Evolutionary conservation across 2,797 vertebrate genomes (phyloP).

Genomic region (Poecile montanus): DNA sequence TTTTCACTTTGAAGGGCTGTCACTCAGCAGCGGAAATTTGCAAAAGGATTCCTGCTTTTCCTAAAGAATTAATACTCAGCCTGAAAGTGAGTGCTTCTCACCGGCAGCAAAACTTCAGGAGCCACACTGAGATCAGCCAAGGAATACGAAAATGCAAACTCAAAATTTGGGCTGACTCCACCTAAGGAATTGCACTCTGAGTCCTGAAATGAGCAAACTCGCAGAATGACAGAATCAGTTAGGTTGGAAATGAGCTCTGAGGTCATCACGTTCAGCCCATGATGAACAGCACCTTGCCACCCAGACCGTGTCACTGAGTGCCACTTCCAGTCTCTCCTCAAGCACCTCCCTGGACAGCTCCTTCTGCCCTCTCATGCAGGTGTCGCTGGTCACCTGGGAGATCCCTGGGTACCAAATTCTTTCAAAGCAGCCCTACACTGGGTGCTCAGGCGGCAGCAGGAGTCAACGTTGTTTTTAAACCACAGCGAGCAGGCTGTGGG

Average conservation of each 20-base stretch:
- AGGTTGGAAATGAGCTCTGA: not conserved
- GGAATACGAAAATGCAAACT: not conserved
- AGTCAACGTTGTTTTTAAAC: accelerated
- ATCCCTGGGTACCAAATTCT: not conserved
- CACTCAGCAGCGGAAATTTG: not conserved
- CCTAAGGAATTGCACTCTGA: not conserved
- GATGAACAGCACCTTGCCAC: not conserved
- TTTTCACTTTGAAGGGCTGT: not conserved
- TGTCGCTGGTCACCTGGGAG: not conserved
- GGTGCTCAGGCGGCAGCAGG: too few relatives aligned
- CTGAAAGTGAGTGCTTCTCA: not conserved
- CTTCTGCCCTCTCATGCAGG: not conserved
- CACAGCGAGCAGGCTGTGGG: accelerated
- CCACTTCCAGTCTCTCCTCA: not conserved
- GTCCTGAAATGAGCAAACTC: not conserved
- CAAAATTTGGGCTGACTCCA: not conserved
- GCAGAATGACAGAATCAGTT: not conserved
- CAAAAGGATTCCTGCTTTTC: not conserved
- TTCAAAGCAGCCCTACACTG: too few relatives aligned
- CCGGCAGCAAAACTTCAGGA: not conserved
- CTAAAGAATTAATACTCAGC: not conserved
- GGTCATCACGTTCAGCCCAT: not conserved
- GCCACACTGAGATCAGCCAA: not conserved
- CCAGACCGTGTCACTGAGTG: not conserved
- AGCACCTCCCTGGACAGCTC: not conserved